Percentiles rank a stretch among this genome's conserved stretches.
These are phyloP conservation scores for Morpho deidamia DNA, from an alignment of 2,888 invertebrate genomes.

Conservation along the genomic window DNA sequence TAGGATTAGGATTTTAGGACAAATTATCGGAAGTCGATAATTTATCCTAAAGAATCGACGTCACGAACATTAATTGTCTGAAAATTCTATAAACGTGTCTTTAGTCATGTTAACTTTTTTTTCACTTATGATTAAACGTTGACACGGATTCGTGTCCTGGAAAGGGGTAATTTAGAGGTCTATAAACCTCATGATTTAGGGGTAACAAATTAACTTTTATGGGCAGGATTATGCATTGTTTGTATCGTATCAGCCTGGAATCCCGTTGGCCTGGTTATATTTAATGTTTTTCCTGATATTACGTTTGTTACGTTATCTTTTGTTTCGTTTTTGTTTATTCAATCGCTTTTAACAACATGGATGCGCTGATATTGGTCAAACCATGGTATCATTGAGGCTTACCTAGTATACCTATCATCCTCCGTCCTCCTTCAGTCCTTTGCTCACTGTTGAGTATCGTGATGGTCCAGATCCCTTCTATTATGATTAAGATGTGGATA, in stretches of 20 bases:
- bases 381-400: too few species aligned
- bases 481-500: too few species aligned
- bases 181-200: constrained; percentile 21
- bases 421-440: too few species aligned
- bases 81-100: background rate
- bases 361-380: too few species aligned
- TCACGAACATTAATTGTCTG: too few species aligned
- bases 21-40: too few species aligned
- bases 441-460: too few species aligned
- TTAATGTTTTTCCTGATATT: constrained; percentile 6
- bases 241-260: constrained; percentile 5
- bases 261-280: constrained; percentile 16
- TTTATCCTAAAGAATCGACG: too few species aligned
- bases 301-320: background rate
- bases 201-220: constrained; percentile 20
- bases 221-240: constrained; percentile 17
- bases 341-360: too few species aligned
- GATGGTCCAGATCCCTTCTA: too few species aligned
- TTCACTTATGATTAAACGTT: constrained; percentile 10
- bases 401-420: too few species aligned
- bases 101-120: constrained; percentile 10
- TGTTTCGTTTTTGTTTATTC: background rate
- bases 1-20: too few species aligned
- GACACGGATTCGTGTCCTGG: constrained; percentile 5
- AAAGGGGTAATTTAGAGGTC: constrained; percentile 12